Evolutionary conservation across 2,888 invertebrate species (phyloP), one percentile per base, ranked within the genome.

Genomic region (Litoditis marina): DNA sequence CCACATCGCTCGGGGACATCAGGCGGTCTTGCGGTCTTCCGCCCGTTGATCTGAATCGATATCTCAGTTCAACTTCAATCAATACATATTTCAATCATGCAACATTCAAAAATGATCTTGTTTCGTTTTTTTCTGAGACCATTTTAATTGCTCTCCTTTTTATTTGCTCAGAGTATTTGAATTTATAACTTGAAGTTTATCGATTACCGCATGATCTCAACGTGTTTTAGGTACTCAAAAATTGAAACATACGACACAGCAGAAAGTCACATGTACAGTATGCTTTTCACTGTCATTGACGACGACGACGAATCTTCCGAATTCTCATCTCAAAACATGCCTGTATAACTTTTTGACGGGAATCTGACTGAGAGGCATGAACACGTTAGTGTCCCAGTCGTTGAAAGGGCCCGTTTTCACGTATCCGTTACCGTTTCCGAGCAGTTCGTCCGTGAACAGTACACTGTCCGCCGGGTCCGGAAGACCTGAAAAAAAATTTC

Each of bases 361-460:
- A 19, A 81, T 75, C 50, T 81, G 79, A 54, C 78, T 79, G 34
- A 81, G 61, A 11, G 81, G 81, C 80, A 80, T 75, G 22, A 69
- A 57, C 27, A 80, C 80, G 60, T 81, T 81, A 1, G 80, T 81
- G 64, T 78, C 71, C 81, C 81, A 81, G 51, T 81, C 76, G n/a
- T 69, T 69, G 65, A 80, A 80, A 1, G 80, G 79, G 8, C 74
- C 71, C n/a, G 71, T 71, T 46, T 68, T 68, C 51, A 74, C 71
- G 44, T 74, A 71, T 19, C 81, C 81, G 63, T 81, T 80, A 3
- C 80, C 82, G 61, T 82, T 82, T 11, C 82, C 82, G 36, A 82
- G 57, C 34, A 82, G 57, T 53, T 78, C 77, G 31, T 79, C 78
- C 8, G 79, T 75, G 80, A 82, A 82, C 27, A 82, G 36, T 13